These are phyloP conservation scores for Bombus soroeensis DNA, from an alignment of 1,140 invertebrate genomes.

Conservation along the genomic window DNA sequence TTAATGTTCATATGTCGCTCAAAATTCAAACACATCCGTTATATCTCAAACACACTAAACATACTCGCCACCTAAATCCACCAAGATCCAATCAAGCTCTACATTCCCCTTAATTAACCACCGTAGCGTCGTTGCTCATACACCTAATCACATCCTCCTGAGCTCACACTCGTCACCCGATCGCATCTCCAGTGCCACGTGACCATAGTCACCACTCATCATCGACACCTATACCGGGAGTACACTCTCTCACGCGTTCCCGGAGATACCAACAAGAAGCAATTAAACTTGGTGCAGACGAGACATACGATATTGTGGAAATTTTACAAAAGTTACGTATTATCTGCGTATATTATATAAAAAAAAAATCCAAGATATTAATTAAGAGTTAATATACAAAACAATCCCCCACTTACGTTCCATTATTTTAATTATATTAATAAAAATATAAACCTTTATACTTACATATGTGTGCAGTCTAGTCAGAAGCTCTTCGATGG, in stretches of 20 bases:
- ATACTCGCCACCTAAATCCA: not conserved
- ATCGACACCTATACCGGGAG: not conserved
- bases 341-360: no score
- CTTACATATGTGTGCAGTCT: not conserved
- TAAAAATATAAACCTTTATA: not conserved
- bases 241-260: not conserved
- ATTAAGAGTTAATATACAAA: no score
- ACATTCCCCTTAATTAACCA: not conserved
- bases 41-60: not conserved
- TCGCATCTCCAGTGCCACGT: not conserved
- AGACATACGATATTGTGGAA: no score
- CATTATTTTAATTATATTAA: no score
- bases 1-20: not conserved
- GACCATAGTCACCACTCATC: not conserved
- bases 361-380: no score
- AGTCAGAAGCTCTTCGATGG: not conserved
- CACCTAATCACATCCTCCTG: not conserved
- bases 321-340: no score
- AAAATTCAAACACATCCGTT: not conserved
- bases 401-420: no score
- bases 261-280: not conserved
- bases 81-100: not conserved
- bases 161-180: slow-evolving; percentile 6
- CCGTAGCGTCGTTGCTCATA: not conserved
- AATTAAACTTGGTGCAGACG: slow-evolving; percentile 15